Evolutionary conservation across 1,140 invertebrate species (phyloP), one percentile per base, ranked within the genome.

Genomic region (Drosophila hydei): DNA sequence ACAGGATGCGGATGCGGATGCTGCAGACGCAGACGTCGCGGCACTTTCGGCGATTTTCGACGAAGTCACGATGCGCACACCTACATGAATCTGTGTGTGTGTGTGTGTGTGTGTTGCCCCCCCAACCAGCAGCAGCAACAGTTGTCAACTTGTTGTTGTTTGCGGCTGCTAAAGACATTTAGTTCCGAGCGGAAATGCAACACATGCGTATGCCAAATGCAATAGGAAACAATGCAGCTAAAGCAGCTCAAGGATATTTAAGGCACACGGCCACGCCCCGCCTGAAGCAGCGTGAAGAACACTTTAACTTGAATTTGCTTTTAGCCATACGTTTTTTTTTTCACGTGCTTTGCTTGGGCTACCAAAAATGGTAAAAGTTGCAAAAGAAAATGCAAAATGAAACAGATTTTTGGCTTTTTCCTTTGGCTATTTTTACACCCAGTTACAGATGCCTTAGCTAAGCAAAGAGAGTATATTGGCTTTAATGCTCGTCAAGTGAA

Each of bases 21-120:
- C 12, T 48, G 38, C 19, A 38, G 50, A 27, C 21, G 27, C 27
- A 77, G 62, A 38, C 45, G 42, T 74, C 71, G 77, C 81, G 74
- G 43, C 65, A 85, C 71, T 85, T 85, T 85, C 83, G 81, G 81
- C 83, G 81, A 75, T 88, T 81, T 88, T 88, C 83, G 74, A 68
- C 81, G 74, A 85, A 63, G 42, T 40, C 65, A 62, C 65, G 68
- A 71, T 43, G 43, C 11, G 21, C 45, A 40, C 52, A 47, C 40
- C 45, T 14, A 27, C 40, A 38, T 47, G 8, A 18, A 16, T 54
- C 30, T 52, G 54, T 54, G 33, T 58, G 42, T 42, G 11, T n/a
- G 45, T 58, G 21, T 21, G 33, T n/a, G 12, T 38, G 36, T 25
- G 36, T 42, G 47, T 16, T 25, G 50, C 7, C 43, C 52, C 11